Evolutionary conservation across 2,113 vertebrate species (phyloP), one percentile per base, ranked within the genome.

Genomic region (Triplophysa dalaica): DNA sequence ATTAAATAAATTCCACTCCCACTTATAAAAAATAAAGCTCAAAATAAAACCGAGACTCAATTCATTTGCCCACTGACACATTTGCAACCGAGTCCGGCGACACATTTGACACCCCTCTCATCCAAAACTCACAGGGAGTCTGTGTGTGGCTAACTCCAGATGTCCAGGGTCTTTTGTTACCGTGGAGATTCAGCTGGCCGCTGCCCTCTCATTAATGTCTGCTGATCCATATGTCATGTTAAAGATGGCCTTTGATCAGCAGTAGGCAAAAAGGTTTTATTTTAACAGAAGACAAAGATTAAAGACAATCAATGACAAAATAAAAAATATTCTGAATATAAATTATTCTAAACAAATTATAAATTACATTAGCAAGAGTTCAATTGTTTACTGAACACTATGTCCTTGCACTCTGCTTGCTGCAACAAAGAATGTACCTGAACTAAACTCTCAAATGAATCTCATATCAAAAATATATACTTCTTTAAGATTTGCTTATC

Each of bases 151-250:
- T 83, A 24, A 61, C 69, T 83, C 77, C 79, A 68, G 77, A 78
- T 84, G 81, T 85, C 77, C 80, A 68, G 56, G 69, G 74, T 79
- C 77, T 79, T 77, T 80, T 85, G 77, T 81, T 82, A 70, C 78
- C 45, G 80, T 80, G 68, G 77, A 77, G 81, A 80, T 70, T 82
- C 85, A 82, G 80, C 81, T 78, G 80, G 72, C 81, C 85, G 70
- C 77, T 50, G 75, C 76, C 78, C 69, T 60, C 79, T 81, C 73
- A 81, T 85, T 85, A 86, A 79, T 83, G 84, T 86, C 84, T 74
- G 72, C 76, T 82, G 82, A 83, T 83, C 82, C 84, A 83, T 83
- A 86, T 86, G 84, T 83, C 82, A 81, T 77, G 62, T 78, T 70
- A 81, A 80, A 81, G 62, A 77, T 29, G 52, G 75, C 21, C 75